Base-by-base conservation (phyloP, 2,888 invertebrate genomes). In the Lasioglossum lativentre region DNA sequence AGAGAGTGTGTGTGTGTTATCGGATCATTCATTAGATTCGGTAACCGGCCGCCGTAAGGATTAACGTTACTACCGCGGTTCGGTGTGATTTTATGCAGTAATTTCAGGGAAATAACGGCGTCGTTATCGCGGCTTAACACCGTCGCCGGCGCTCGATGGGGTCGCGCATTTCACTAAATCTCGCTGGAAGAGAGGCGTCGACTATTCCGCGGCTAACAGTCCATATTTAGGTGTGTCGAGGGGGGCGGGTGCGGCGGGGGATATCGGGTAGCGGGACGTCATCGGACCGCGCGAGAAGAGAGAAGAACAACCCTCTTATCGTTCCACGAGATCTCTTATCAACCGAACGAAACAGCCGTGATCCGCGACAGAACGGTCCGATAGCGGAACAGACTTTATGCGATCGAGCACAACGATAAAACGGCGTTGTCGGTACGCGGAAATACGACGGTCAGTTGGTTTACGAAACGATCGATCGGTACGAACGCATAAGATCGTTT, bases 391-490 rank as follows among this genome's bases (percentile, higher is more conserved):
- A 74, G 80, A 90, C 81, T 90, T 88, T 66, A 85, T 78, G 86
- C 82, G 90, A 90, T 89, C 83, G 42, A 47, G 73, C 75, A 59
- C 79, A 16, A 68, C 75, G 89, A 90, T 89, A 89, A 70, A 52
- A 16, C 42, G 63, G 68, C 34, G 52, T 79, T 45, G 72, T 68
- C 75, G 74, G 81, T 75, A 78, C 84, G 84, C 81, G 88, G 90
- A 88, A 90, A 90, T 88, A 88, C 82, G 83, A 84, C 70, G 84
- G 40, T 56, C 34, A 45, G 56, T 86, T 86, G 76, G 63, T 90
- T 90, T 88, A 89, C 85, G 90, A 83, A 86, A 90, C 89, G 90
- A 90, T 86, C 90, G 80, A 86, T 88, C 82, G 76, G 30, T 42
- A 59, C 34, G 30, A 78, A n/a, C 42, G 66, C 42, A 34, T 70